Percentiles rank a stretch among this genome's conserved stretches.
Conservation (phyloP, 2,888 invertebrate genomes). For the Xestia c-nigrum region DNA sequence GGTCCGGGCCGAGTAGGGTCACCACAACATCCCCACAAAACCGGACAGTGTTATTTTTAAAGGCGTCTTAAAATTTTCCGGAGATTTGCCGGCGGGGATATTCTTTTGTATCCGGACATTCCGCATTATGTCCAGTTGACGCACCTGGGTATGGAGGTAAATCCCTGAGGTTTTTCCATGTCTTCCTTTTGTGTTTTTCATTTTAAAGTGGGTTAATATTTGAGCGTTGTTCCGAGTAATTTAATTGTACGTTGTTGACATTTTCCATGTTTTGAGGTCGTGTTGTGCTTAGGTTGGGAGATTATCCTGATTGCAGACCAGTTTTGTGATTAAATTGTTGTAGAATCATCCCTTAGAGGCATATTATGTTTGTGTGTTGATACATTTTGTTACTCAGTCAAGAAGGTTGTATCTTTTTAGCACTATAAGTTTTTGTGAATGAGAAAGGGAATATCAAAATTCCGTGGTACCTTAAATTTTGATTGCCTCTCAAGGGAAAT, state of each 20-base stretch:
- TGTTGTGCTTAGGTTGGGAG: constrained; percentile 21
- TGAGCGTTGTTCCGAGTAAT: constrained; percentile 45
- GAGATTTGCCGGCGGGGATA: constrained; percentile 57
- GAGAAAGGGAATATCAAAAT: constrained; percentile 7
- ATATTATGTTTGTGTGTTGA: constrained; percentile 2
- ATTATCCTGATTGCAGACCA: constrained; percentile 53
- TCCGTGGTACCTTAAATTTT: constrained; percentile 10
- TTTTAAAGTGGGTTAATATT: constrained; percentile 58
- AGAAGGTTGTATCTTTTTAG: constrained; percentile 20
- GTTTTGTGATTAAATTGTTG: constrained; percentile 35
- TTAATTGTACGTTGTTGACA: constrained; percentile 43
- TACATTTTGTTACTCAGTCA: constrained; percentile 2
- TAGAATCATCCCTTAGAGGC: constrained; percentile 24
- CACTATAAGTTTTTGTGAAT: constrained; percentile 14
- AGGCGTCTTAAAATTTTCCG: constrained; percentile 65
- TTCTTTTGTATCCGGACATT: constrained; percentile 53
- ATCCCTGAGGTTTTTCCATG: constrained; percentile 52
- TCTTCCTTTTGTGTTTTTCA: constrained; percentile 51
- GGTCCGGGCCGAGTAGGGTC: constrained; percentile 57
- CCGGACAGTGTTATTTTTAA: constrained; percentile 62
- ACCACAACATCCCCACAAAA: constrained; percentile 30
- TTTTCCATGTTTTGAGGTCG: constrained; percentile 34
- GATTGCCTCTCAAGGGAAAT: constrained; percentile 42
- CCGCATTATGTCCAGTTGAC: constrained; percentile 61
- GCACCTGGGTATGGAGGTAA: constrained; percentile 62